Base-by-base conservation (phyloP, 2,113 vertebrate genomes). In the Oryzias curvinotus region DNA sequence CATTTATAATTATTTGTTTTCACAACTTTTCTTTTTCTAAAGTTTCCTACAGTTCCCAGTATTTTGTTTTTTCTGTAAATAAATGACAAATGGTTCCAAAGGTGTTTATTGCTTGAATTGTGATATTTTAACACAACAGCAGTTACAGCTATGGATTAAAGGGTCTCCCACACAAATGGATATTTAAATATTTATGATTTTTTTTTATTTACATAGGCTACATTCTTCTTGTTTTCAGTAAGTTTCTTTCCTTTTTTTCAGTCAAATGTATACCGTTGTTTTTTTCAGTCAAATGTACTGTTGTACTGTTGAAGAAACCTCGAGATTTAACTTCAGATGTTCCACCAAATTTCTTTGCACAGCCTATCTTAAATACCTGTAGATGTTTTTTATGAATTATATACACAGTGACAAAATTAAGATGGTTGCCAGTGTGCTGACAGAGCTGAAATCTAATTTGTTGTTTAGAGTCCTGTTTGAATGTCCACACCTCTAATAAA, bases 31-130 rank as follows among this genome's bases (percentile, higher is more conserved):
- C 15, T 26, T 48, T 61, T 53, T 18, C 28, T 30, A 8, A 6
- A 30, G 6, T 47, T 47, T 19, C 65, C 36, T 18, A 64, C 17
- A 61, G 26, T 25, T 68, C 18, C 36, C 36, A 36, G 36, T 54
- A 45, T 12, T 2, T 53, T 10, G 14, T 54, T 49, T 72, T 52
- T 48, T 45, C 15, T 50, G 7, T 14, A 28, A 65, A 65, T 71
- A 70, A 76, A 67, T 3, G 10, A 26, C 2, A 10, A 60, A 48
- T 62, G n/a, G 42, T 56, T 70, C 41, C 23, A 57, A 46, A 21
- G 17, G 10, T 25, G 12, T 23, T 15, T 51, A 4, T 14, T 51
- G 5, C 25, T 6, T 16, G 50, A 17, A 1, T 52, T 48, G 12
- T 48, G 5, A 15, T 45, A 16, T 45, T 45, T 17, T 45, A 14